Base-by-base conservation (phyloP, 2,797 vertebrate genomes). In the Halcyon smyrnensis region DNA sequence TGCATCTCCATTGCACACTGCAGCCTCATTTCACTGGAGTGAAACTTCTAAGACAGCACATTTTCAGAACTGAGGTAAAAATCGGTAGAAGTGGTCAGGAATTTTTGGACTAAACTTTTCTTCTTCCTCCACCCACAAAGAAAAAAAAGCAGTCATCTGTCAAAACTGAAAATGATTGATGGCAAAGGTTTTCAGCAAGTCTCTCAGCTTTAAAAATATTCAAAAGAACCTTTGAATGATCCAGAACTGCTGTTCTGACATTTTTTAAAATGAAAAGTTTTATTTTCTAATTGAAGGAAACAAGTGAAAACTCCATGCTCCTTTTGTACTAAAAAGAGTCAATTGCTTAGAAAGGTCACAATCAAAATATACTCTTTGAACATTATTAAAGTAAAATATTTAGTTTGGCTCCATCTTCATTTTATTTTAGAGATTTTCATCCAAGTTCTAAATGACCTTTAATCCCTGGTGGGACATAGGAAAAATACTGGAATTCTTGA, bases 351-450 rank as follows among this genome's bases (percentile, higher is more conserved):
- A 79, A 90, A 95, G 92, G 43, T 90, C 88, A 70, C 46, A 67
- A 79, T 79, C 67, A 60, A 96, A 95, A 95, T 90, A 83, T 14
- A 92, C 86, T 93, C 67, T 90, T 92, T 94, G 96, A 94, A 87
- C 90, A 74, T 95, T 96, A 97, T 97, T 96, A 97, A 97, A 96
- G 81, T 93, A 82, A 94, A 97, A 96, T 96, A 96, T 97, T 96
- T 96, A 90, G 62, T 64, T 97, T 96, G 96, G 96, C 70, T 51
- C n/a, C 43, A 63, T 92, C 64, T 48, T 92, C 77, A 67, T 89
- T 95, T 84, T 92, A 89, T 95, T 94, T 90, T 97, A 75, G 64
- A 95, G 73, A 76, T 64, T 92, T 92, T 87, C 39, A 82, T 94
- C 84, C 92, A 92, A 79, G 90, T 84, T 89, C 95, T 53, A 67